A percentile compares a stretch with the other conserved stretches of the same genome.
Evolutionary conservation across 2,888 invertebrate species (phyloP).

Genomic region (Gandaritis pyraliata): DNA sequence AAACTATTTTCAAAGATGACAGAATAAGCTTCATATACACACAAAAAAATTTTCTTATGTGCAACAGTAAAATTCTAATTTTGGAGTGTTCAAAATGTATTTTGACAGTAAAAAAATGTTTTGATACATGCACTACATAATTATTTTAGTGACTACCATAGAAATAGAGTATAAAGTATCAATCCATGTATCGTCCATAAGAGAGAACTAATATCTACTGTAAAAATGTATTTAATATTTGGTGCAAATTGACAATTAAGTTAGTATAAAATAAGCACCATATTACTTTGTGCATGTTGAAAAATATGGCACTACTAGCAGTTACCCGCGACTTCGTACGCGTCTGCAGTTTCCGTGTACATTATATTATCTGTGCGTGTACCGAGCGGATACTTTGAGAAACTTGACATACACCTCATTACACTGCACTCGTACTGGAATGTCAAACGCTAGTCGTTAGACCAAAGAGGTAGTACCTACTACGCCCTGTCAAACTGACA

Average conservation of each 20-base stretch:
- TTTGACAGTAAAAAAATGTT: neutral
- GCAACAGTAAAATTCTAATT: neutral
- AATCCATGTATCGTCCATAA: conserved; percentile 33
- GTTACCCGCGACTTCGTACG: no score
- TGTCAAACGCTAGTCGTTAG: no score
- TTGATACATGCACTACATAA: neutral
- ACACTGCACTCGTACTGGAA: no score
- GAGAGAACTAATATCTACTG: conserved; percentile 11
- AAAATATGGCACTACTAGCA: conserved; percentile 28
- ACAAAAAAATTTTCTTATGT: neutral
- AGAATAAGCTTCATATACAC: no score
- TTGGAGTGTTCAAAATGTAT: neutral
- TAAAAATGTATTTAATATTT: conserved; percentile 14
- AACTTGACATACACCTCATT: no score
- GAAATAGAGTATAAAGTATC: conserved; percentile 21
- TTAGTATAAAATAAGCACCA: conserved; percentile 31
- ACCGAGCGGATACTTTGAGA: no score
- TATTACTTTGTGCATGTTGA: conserved; percentile 29
- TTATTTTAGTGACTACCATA: conserved; percentile 6
- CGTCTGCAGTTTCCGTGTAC: no score
- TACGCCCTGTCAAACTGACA: no score
- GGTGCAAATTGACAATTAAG: conserved; percentile 20
- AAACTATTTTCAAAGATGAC: no score
- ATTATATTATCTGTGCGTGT: no score
- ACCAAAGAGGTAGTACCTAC: no score